Percentiles rank a stretch among this genome's conserved stretches.
phyloP scores from a whole-genome alignment of 1,140 invertebrate genomes.

The Drosophila biarmipes region DNA sequence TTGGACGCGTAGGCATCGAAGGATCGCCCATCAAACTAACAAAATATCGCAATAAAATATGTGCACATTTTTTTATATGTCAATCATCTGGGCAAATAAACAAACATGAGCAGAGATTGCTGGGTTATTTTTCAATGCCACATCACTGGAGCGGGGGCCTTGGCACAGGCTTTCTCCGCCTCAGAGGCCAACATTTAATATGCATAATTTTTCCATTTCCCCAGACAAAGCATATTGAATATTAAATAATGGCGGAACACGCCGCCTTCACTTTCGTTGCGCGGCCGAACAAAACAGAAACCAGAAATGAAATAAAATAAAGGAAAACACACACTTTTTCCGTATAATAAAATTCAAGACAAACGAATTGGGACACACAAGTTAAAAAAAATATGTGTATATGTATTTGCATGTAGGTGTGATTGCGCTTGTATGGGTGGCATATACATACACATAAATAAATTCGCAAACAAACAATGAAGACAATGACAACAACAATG shows the following conservation, averaged over 20 bases:
- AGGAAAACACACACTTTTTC: conserved; percentile 70
- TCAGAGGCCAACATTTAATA: conserved; percentile 67
- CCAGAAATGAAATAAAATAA: conserved; percentile 42
- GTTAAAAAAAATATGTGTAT: conserved; percentile 48
- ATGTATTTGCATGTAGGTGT: not conserved
- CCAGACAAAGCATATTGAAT: conserved; percentile 78
- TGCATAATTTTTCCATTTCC: conserved; percentile 81
- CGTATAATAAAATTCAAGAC: conserved; percentile 76
- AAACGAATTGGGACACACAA: conserved; percentile 75
- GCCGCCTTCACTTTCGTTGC: conserved; percentile 30
- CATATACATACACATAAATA: conserved; percentile 54
- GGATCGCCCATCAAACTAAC: conserved; percentile 68
- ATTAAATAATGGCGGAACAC: conserved; percentile 68
- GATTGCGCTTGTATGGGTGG: conserved; percentile 10
- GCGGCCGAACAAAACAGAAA: conserved; percentile 26
- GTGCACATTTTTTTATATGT: conserved; percentile 54
- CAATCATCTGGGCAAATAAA: conserved; percentile 70
- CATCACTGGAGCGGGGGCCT: conserved; percentile 21
- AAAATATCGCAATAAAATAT: conserved; percentile 71
- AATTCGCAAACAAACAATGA: conserved; percentile 59
- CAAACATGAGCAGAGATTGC: conserved; percentile 32
- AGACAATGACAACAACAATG: conserved; percentile 46
- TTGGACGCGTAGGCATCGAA: conserved; percentile 57
- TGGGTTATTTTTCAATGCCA: conserved; percentile 60
- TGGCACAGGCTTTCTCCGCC: conserved; percentile 45